Evolutionary conservation across 2,113 vertebrate species (phyloP).

Genomic region (Dasyurus viverrinus): DNA sequence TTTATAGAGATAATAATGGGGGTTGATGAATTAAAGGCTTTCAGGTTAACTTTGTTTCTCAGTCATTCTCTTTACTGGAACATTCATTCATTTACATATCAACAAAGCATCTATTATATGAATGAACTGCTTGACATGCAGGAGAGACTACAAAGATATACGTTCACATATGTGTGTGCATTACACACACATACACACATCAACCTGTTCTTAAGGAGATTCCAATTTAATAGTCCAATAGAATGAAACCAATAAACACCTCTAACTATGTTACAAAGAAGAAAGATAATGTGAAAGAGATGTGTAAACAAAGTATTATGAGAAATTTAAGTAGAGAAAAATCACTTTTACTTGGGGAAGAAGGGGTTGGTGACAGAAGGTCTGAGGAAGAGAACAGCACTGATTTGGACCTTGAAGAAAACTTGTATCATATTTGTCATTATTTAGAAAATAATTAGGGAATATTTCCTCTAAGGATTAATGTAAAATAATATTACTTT

Average conservation of each 20-base stretch:
- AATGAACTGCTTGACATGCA: neutral
- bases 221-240: neutral
- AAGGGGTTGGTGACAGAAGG: neutral
- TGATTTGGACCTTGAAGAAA: neutral
- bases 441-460: neutral
- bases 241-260: neutral
- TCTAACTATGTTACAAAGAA: neutral
- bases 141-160: neutral
- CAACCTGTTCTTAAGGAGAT: neutral
- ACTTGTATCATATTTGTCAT: neutral
- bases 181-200: neutral
- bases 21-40: neutral
- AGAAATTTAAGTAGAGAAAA: neutral
- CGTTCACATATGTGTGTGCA: neutral
- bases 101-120: neutral
- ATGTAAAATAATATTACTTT: no score
- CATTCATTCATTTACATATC: neutral
- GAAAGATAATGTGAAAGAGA: neutral
- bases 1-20: neutral
- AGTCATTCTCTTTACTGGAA: neutral
- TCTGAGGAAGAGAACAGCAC: neutral
- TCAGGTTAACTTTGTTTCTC: neutral
- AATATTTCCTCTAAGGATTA: neutral
- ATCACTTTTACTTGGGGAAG: neutral
- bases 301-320: neutral